Percentiles rank a stretch among this genome's conserved stretches.
Conservation (phyloP, 2,113 vertebrate genomes). For the Nesospiza acunhae region DNA sequence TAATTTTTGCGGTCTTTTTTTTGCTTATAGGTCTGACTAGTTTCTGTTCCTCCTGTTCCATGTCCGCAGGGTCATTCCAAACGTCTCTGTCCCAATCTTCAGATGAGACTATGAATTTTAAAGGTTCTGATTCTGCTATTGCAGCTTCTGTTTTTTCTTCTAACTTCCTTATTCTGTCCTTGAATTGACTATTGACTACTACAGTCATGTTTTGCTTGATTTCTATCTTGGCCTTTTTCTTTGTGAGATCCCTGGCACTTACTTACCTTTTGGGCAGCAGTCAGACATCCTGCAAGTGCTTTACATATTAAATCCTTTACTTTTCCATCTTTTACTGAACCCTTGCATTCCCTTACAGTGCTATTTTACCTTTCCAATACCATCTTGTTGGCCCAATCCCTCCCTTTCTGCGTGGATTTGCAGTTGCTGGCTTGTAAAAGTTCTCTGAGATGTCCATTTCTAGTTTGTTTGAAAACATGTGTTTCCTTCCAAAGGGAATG, state of each 20-base stretch:
- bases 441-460: accelerated
- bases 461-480: not conserved
- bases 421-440: not conserved
- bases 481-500: not conserved
- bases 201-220: not conserved
- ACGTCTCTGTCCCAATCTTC: not conserved
- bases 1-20: not conserved
- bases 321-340: not conserved
- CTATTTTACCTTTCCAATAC: not conserved
- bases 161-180: not conserved
- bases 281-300: not conserved
- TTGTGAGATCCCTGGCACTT: not conserved
- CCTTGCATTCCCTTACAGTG: not conserved
- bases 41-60: not conserved
- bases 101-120: not conserved
- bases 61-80: not conserved
- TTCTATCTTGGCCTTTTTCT: not conserved
- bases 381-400: not conserved
- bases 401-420: accelerated
- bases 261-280: not conserved
- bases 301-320: not conserved
- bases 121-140: not conserved
- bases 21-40: not conserved
- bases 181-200: not conserved
- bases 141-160: not conserved